phyloP scores from a whole-genome alignment of 2,888 invertebrate species.

The Gryllus longicercus region DNA sequence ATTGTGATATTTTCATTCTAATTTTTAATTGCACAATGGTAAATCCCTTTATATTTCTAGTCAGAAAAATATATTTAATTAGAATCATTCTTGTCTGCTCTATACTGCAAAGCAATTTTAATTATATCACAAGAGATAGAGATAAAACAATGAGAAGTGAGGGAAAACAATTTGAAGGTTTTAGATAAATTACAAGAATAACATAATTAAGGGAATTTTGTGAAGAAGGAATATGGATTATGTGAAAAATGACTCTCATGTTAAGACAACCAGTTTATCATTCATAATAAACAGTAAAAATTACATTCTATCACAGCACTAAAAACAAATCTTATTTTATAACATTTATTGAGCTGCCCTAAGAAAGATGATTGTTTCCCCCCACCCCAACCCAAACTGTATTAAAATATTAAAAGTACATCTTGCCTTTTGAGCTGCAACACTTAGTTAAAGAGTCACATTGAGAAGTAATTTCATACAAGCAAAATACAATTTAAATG shows the following conservation, averaged over 20 bases:
- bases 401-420: slow-evolving; percentile 37
- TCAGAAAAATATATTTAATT: too few species aligned
- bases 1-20: too few species aligned
- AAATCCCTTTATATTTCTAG: too few species aligned
- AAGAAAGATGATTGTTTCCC: slow-evolving; percentile 21
- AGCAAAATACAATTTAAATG: background rate
- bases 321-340: slow-evolving; percentile 34
- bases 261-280: slow-evolving; percentile 27
- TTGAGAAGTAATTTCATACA: slow-evolving; percentile 28
- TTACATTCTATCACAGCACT: slow-evolving; percentile 37
- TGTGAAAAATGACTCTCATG: background rate
- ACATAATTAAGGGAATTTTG: too few species aligned
- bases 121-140: too few species aligned
- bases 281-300: slow-evolving; percentile 35
- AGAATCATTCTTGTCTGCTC: too few species aligned
- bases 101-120: too few species aligned
- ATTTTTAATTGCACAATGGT: too few species aligned
- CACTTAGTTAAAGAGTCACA: slow-evolving; percentile 27
- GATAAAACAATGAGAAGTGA: too few species aligned
- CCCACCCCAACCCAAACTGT: slow-evolving; percentile 28
- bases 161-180: too few species aligned
- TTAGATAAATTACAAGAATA: too few species aligned
- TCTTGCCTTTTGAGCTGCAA: slow-evolving; percentile 33
- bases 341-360: slow-evolving; percentile 33
- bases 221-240: too few species aligned